Conservation (phyloP, 2,888 invertebrate species). For the Bruchidius siliquastri region DNA sequence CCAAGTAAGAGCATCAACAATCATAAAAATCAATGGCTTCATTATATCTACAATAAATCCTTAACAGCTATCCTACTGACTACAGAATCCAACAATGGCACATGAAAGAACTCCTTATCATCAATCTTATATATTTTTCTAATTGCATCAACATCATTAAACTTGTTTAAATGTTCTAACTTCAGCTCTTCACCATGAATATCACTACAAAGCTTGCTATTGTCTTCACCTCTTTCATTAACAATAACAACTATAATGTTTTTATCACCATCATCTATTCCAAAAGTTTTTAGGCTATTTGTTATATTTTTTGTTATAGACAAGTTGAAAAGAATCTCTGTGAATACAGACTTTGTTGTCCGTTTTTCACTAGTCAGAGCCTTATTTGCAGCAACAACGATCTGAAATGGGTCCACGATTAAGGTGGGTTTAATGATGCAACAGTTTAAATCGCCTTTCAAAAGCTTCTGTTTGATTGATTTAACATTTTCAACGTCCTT, state of each 20-base stretch:
- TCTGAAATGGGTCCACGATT: constrained; percentile 58
- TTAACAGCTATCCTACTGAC: constrained; percentile 65
- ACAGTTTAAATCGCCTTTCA: constrained; percentile 57
- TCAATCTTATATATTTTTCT: constrained; percentile 59
- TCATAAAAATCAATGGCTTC: not conserved
- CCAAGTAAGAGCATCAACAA: too few relatives aligned
- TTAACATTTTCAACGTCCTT: constrained; percentile 56
- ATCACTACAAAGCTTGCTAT: constrained; percentile 43
- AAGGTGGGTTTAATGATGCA: constrained; percentile 58
- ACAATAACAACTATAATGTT: constrained; percentile 50
- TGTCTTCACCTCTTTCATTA: constrained; percentile 33
- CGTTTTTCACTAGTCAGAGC: constrained; percentile 55
- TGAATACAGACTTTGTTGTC: constrained; percentile 58
- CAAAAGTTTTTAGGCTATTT: constrained; percentile 62
- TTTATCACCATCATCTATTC: constrained; percentile 51
- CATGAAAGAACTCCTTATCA: constrained; percentile 47
- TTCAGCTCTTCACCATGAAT: constrained; percentile 55
- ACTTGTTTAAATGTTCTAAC: constrained; percentile 48
- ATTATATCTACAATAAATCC: constrained; percentile 47
- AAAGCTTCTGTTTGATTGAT: constrained; percentile 52
- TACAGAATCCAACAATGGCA: constrained; percentile 55
- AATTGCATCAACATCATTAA: constrained; percentile 51
- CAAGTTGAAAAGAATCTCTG: constrained; percentile 65
- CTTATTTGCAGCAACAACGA: constrained; percentile 64
- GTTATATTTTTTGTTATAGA: constrained; percentile 66